Conservation (phyloP, 2,113 vertebrate genomes). For the Forbesichthys agassizii region DNA sequence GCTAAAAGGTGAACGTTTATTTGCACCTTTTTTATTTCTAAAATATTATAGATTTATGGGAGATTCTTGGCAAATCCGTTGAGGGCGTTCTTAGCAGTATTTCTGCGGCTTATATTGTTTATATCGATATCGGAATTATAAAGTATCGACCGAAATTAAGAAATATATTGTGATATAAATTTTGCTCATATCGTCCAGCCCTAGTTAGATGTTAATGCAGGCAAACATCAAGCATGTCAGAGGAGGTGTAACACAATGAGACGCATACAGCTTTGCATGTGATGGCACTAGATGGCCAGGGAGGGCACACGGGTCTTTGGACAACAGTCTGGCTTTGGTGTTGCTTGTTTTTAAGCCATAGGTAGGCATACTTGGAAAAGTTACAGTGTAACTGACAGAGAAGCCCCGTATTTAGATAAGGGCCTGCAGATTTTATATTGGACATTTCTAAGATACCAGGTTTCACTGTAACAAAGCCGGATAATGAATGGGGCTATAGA, state of each 20-base stretch:
- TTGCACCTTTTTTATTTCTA: no score
- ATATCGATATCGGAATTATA: no score
- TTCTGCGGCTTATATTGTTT: no score
- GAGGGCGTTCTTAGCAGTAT: no score
- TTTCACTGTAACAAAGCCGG: neutral
- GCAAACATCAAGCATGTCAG: slow-evolving; percentile 15
- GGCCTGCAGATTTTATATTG: neutral
- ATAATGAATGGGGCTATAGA: neutral
- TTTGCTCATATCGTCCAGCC: no score
- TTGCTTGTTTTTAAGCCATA: neutral
- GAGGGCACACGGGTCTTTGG: slow-evolving; percentile 24
- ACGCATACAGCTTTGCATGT: neutral
- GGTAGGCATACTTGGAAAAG: no score
- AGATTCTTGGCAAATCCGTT: no score
- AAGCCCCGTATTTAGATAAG: slow-evolving; percentile 16
- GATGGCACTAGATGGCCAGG: neutral
- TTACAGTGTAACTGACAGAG: slow-evolving; percentile 1
- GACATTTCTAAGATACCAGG: neutral
- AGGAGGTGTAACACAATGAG: neutral
- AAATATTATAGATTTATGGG: no score
- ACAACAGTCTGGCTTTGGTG: neutral
- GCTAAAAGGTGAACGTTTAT: no score
- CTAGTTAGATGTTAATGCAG: neutral
- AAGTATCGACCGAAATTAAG: no score
- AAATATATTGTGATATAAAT: no score